Conservation (phyloP, 1,140 invertebrate species). For the Steinernema feltiae region DNA sequence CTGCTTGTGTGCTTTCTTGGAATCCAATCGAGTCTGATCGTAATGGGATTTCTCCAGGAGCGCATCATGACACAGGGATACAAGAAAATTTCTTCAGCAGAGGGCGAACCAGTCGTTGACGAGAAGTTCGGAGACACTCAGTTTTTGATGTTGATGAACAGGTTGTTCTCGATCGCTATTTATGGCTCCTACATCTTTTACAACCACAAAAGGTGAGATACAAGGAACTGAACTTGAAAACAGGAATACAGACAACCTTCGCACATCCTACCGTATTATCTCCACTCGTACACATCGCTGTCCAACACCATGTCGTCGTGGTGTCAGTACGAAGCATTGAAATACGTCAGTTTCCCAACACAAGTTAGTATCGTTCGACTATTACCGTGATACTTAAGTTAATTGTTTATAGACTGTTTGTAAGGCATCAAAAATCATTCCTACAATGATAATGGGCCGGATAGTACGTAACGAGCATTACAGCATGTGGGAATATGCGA, state of each 20-base stretch:
- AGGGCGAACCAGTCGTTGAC: not conserved
- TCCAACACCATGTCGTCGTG: slow-evolving; percentile 97
- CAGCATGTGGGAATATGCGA: slow-evolving; percentile 84
- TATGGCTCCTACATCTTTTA: slow-evolving; percentile 37
- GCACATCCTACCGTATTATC: slow-evolving; percentile 75
- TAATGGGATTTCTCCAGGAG: slow-evolving; percentile 55
- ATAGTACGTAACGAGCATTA: slow-evolving; percentile 74
- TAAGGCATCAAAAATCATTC: slow-evolving; percentile 87
- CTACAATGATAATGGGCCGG: slow-evolving; percentile 98
- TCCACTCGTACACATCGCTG: slow-evolving; percentile 90
- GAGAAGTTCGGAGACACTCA: slow-evolving; percentile 53
- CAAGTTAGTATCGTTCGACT: slow-evolving; percentile 67
- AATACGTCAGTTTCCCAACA: slow-evolving; percentile 94
- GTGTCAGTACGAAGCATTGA: slow-evolving; percentile 98
- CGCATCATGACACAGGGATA: slow-evolving; percentile 50
- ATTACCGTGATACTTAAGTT: not conserved
- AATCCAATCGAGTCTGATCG: slow-evolving; percentile 48
- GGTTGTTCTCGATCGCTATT: slow-evolving; percentile 43
- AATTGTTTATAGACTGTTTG: slow-evolving; percentile 70
- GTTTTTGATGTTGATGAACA: slow-evolving; percentile 52
- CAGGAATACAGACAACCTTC: slow-evolving; percentile 49
- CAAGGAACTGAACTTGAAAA: not conserved
- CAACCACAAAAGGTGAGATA: slow-evolving; percentile 34
- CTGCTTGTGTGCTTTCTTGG: slow-evolving; percentile 43
- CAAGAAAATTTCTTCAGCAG: slow-evolving; percentile 6